These are phyloP conservation scores for Heliocidaris tuberculata DNA, from an alignment of 35 echinoderm and acorn worm species.

Conservation along the genomic window DNA sequence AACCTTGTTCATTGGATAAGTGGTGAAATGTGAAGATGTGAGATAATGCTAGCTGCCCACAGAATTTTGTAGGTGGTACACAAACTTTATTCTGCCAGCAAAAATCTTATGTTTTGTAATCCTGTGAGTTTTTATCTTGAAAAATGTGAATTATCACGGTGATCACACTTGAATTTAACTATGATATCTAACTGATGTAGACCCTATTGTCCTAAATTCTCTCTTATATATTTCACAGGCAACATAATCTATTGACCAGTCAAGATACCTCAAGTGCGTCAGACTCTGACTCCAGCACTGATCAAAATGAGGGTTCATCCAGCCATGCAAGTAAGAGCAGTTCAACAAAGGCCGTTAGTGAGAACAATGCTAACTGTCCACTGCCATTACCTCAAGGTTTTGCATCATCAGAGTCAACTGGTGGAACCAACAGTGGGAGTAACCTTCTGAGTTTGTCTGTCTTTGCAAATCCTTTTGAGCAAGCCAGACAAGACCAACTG, in stretches of 20 bases:
- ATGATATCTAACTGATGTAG: background rate
- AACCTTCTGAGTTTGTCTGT: slow-evolving; percentile 29
- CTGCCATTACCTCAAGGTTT: slow-evolving; percentile 22
- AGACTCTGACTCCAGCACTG: background rate
- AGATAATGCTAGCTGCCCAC: no score
- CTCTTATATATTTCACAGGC: background rate
- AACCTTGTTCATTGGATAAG: no score
- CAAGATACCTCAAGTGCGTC: slow-evolving; percentile 12
- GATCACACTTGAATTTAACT: background rate
- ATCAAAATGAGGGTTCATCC: background rate
- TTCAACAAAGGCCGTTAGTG: background rate
- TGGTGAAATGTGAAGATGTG: no score
- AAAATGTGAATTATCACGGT: no score
- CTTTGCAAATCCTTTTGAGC: slow-evolving; percentile 44
- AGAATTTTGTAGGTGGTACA: no score
- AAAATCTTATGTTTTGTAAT: no score
- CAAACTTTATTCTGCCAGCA: no score
- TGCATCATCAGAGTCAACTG: background rate
- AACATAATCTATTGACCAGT: slow-evolving; percentile 26
- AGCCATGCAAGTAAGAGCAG: background rate
- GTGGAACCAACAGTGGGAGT: background rate
- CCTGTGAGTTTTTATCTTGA: no score
- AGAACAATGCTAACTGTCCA: background rate
- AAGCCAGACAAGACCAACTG: slow-evolving; percentile 25
- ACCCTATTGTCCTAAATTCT: background rate